phyloP scores from a whole-genome alignment of 2,113 vertebrate genomes.

The Furnarius figulus region DNA sequence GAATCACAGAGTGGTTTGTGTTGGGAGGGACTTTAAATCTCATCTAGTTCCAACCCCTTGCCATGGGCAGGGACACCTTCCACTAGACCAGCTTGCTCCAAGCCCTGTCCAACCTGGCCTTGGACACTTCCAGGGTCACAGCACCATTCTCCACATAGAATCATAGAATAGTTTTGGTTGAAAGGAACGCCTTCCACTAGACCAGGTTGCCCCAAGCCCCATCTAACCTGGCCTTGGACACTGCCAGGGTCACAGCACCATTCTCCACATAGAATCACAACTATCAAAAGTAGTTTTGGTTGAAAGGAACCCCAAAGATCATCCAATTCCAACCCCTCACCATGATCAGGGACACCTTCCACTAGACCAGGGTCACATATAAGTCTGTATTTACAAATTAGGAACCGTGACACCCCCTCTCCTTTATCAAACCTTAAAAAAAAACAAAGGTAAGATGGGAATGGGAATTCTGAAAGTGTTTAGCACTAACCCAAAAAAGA shows the following conservation, averaged over 20 bases:
- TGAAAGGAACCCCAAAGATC: not conserved
- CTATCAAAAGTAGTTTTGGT: too few species aligned
- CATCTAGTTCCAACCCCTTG: not conserved
- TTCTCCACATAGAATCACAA: not conserved
- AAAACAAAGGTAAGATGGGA: not conserved
- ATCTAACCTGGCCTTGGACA: too few species aligned
- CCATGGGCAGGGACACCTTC: not conserved
- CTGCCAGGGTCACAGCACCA: too few species aligned
- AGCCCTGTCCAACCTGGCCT: accelerated
- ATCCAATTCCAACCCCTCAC: not conserved
- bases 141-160: not conserved
- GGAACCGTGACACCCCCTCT: accelerated
- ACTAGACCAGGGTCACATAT: not conserved
- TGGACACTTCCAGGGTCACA: not conserved
- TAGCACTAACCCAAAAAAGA: not conserved
- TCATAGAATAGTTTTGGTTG: not conserved
- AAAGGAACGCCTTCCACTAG: not conserved
- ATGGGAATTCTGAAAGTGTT: not conserved
- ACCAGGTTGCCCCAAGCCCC: too few species aligned
- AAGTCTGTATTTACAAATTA: accelerated
- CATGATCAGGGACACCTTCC: not conserved
- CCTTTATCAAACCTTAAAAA: not conserved
- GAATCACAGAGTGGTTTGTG: not conserved
- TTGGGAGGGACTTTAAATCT: not conserved
- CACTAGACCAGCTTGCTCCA: not conserved